phyloP scores from a whole-genome alignment of 1,140 invertebrate genomes.

The Adoxophyes honmai region DNA sequence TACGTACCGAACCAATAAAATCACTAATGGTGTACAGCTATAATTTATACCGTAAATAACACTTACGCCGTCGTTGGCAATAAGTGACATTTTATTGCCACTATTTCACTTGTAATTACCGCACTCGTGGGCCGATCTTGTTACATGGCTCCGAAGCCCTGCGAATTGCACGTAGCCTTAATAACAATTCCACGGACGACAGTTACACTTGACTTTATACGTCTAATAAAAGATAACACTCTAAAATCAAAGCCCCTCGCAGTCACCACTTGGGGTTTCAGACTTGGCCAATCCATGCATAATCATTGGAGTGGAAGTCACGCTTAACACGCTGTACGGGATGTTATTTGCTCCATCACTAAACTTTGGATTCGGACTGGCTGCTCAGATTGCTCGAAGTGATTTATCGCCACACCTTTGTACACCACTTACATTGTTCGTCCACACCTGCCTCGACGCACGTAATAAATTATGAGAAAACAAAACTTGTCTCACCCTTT shows the following conservation, averaged over 20 bases:
- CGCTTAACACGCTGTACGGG: background rate
- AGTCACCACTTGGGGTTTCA: background rate
- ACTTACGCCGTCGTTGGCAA: slow-evolving; percentile 3
- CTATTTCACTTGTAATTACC: slow-evolving; percentile 18
- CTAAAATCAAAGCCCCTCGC: too few species aligned
- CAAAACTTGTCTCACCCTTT: slow-evolving; percentile 54
- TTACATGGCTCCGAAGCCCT: background rate
- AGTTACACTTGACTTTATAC: background rate
- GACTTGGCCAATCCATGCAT: slow-evolving; percentile 8
- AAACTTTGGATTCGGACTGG: slow-evolving; percentile 5
- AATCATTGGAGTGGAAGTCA: slow-evolving; percentile 2
- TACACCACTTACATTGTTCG: slow-evolving; percentile 26
- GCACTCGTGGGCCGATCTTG: background rate
- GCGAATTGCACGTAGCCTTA: slow-evolving; percentile 2
- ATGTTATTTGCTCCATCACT: background rate
- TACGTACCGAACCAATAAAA: slow-evolving; percentile 11
- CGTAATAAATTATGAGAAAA: slow-evolving; percentile 61
- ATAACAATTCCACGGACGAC: background rate
- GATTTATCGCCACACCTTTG: slow-evolving; percentile 10
- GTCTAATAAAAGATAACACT: background rate
- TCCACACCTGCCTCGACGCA: slow-evolving; percentile 58
- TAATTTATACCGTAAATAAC: slow-evolving; percentile 15
- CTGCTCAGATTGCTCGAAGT: slow-evolving; percentile 6
- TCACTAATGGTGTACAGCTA: slow-evolving; percentile 9
- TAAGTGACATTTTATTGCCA: slow-evolving; percentile 19